Base-by-base conservation (phyloP, 2,113 vertebrate genomes). In the Mionectes macconnelli region DNA sequence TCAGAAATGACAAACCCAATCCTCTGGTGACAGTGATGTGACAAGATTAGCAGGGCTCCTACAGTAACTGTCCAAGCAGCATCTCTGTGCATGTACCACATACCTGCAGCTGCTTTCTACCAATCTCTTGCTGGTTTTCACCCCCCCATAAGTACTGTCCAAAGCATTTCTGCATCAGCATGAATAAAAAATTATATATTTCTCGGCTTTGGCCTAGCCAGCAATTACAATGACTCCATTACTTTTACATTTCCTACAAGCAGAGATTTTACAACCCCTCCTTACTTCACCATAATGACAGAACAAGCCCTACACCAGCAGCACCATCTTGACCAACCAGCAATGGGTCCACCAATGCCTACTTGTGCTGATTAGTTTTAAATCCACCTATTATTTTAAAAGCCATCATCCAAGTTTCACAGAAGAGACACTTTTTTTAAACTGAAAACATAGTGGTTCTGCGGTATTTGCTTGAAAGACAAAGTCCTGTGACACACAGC, bases 11-110 rank as follows among this genome's bases (percentile, higher is more conserved):
- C 47, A 69, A 60, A 73, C 60, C 30, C 16, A 73, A 52, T 37
- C 42, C 45, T 31, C n/a, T 31, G 22, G 75, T 52, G 75, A 49
- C 49, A 73, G 57, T 4, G 66, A 63, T 19, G 20, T 28, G 79
- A 52, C 20, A 56, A 67, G 60, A 60, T 66, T 16, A 39, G 17
- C 75, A 72, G 44, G 68, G 67, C 22, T 90, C 44, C 80, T 50
- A 67, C 12, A 70, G 52, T 62, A 72, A 5, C 35, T 24, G 11
- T 3, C 56, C 70, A 50, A 55, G 67, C n/a, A 87, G 76, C 40
- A 66, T 5, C 57, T 45, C 69, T 37, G 2, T 7, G 31, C 30
- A 7, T 0, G 21, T 11, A 22, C 12, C 45, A 20, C 0, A 25
- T 1, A 18, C 47, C 28, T 4, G 47, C 2, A 42, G 63, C 21